Evolutionary conservation across 2,113 vertebrate genomes (phyloP).

Genomic region (Gallinago media): DNA sequence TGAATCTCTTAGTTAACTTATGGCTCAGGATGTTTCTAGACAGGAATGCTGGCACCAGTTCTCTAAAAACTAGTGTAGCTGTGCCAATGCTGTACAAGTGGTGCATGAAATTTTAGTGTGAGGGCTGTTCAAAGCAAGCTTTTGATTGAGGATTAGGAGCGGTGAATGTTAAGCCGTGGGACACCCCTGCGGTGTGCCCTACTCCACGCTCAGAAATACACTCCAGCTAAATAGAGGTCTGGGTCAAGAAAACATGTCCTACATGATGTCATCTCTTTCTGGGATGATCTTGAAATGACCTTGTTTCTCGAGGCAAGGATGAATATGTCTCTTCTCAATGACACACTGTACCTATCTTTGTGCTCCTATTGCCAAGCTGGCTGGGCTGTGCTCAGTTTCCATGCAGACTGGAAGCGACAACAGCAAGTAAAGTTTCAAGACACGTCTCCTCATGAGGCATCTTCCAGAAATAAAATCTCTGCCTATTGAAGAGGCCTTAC

Average conservation of each 20-base stretch:
- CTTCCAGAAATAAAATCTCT: background rate
- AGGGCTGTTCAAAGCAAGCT: slow-evolving; percentile 30
- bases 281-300: background rate
- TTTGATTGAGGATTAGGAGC: slow-evolving; percentile 50
- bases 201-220: background rate
- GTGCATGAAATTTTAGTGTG: slow-evolving; percentile 56
- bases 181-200: background rate
- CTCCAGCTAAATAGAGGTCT: background rate
- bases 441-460: background rate
- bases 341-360: background rate
- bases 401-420: background rate
- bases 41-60: slow-evolving; percentile 23
- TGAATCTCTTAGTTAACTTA: slow-evolving; percentile 39
- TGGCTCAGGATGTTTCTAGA: slow-evolving; percentile 23
- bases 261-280: slow-evolving; percentile 19
- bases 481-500: background rate
- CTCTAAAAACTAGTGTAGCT: slow-evolving; percentile 2
- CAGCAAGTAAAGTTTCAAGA: background rate
- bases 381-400: background rate
- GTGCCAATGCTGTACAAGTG: slow-evolving; percentile 27
- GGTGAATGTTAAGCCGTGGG: slow-evolving; percentile 12
- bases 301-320: background rate
- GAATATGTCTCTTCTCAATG: background rate
- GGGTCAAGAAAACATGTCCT: background rate
- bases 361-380: background rate